phyloP scores from a whole-genome alignment of 2,888 invertebrate genomes.

The Macrophya alboannulata region DNA sequence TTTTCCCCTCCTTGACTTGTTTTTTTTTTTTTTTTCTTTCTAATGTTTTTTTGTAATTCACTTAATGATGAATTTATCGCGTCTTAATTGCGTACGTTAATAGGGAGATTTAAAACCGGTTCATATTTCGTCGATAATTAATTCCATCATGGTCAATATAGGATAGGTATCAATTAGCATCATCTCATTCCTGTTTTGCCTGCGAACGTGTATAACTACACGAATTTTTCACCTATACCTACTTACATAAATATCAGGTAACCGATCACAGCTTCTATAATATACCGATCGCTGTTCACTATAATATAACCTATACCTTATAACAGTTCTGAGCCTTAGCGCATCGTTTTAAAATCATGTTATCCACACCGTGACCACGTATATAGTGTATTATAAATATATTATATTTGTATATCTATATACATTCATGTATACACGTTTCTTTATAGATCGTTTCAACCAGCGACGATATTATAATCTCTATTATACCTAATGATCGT shows the following conservation, averaged over 20 bases:
- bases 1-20: background rate
- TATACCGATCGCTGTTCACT: background rate
- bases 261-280: background rate
- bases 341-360: background rate
- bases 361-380: conserved; percentile 7
- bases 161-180: conserved; percentile 27
- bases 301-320: no score
- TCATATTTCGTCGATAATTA: conserved; percentile 38
- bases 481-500: background rate
- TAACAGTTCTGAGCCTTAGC: background rate
- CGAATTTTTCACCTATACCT: background rate
- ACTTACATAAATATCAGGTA: background rate
- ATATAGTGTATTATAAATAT: no score
- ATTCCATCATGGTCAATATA: background rate
- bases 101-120: background rate
- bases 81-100: conserved; percentile 22
- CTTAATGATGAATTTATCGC: conserved; percentile 8
- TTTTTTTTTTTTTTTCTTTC: no score
- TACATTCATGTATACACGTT: background rate
- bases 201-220: background rate
- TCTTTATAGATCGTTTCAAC: background rate
- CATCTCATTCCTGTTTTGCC: background rate
- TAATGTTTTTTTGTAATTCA: background rate
- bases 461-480: background rate
- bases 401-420: background rate